phyloP scores from a whole-genome alignment of 2,888 invertebrate species.

The Eutolmus rufibarbis region DNA sequence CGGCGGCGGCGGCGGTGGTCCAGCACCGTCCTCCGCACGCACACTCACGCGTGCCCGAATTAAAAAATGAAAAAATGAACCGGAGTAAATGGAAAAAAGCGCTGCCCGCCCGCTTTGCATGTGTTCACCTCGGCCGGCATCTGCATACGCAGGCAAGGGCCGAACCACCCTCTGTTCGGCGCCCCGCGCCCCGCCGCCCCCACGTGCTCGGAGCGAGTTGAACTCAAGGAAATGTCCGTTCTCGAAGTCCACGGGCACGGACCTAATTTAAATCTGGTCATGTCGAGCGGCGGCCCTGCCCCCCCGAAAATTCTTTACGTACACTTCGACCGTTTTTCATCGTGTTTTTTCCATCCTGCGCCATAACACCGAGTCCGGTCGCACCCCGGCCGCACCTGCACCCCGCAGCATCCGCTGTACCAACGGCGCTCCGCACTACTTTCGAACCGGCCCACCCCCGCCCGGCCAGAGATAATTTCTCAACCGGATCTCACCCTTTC shows the following conservation, averaged over 20 bases:
- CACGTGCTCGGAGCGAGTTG: conserved; percentile 13
- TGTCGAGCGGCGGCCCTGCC: neutral
- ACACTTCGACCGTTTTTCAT: conserved; percentile 9
- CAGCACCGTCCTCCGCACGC: conserved; percentile 6
- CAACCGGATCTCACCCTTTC: conserved; percentile 45
- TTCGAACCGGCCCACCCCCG: neutral
- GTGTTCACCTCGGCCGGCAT: conserved; percentile 14
- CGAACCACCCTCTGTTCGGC: conserved; percentile 4
- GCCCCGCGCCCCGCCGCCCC: neutral
- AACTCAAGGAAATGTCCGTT: conserved; percentile 46
- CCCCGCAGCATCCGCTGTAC: neutral
- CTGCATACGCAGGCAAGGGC: conserved; percentile 17
- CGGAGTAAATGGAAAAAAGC: neutral
- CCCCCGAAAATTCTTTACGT: conserved; percentile 11
- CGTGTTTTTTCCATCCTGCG: conserved; percentile 3
- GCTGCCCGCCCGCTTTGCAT: conserved; percentile 31
- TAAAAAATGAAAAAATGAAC: conserved; percentile 28
- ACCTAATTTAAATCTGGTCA: conserved; percentile 45
- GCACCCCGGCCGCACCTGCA: neutral
- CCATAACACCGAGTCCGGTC: conserved; percentile 1
- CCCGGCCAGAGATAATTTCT: conserved; percentile 43
- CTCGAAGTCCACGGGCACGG: conserved; percentile 40
- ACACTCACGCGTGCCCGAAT: conserved; percentile 31
- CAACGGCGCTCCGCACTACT: neutral
- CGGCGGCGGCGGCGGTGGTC: neutral